Percentiles rank a stretch among this genome's conserved stretches.
phyloP scores from a whole-genome alignment of 2,797 vertebrate species.

The Malurus splendens region DNA sequence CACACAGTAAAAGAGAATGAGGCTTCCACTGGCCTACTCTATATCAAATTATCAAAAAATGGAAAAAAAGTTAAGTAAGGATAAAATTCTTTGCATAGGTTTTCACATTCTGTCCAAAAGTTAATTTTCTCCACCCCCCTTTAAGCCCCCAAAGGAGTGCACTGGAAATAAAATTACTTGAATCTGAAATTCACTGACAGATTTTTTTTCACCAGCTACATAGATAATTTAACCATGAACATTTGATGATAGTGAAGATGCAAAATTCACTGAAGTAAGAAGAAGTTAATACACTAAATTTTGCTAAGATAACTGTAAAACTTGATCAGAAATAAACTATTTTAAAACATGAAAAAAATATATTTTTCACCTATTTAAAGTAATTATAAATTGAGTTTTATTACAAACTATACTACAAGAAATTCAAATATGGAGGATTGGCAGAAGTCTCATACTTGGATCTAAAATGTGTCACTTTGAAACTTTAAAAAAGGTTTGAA shows the following conservation, averaged over 20 bases:
- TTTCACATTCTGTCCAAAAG: not conserved
- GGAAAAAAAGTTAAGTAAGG: not conserved
- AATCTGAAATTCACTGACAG: not conserved
- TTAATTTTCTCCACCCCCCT: not conserved
- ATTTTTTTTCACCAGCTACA: not conserved
- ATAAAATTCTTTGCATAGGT: not conserved
- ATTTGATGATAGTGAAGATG: not conserved
- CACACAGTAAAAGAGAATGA: not conserved
- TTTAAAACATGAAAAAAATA: not conserved
- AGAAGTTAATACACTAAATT: not conserved
- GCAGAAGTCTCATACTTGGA: not conserved
- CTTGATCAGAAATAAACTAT: not conserved
- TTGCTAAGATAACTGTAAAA: not conserved
- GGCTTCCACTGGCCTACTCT: not conserved
- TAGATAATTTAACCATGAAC: not conserved
- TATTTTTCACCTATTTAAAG: not conserved
- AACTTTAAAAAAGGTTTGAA: not conserved
- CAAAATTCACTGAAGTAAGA: not conserved
- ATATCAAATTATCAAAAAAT: not conserved
- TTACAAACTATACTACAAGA: not conserved
- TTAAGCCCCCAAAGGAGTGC: fast-evolving
- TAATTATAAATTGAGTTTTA: not conserved
- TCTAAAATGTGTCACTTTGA: not conserved
- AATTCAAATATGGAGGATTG: not conserved
- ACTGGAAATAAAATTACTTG: not conserved